phyloP scores from a whole-genome alignment of 1,140 invertebrate genomes.

The Drosophila rufa region DNA sequence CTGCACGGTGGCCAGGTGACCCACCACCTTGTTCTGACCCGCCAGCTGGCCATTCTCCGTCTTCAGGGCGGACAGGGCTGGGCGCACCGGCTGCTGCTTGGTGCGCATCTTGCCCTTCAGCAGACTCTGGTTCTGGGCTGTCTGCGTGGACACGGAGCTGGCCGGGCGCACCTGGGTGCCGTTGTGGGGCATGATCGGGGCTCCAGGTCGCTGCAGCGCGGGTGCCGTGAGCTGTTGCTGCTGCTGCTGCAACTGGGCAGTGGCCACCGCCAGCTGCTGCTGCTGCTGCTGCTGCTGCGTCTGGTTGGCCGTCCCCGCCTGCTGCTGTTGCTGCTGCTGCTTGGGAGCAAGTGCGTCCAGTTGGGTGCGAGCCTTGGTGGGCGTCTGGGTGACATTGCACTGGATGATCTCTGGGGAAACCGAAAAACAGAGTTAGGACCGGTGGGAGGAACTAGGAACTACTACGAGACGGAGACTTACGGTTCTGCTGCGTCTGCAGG shows the following conservation, averaged over 20 bases:
- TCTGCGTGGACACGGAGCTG: constrained; percentile 91
- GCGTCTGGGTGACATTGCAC: constrained; percentile 82
- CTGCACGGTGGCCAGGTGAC: constrained; percentile 45
- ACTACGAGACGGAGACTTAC: constrained; percentile 67
- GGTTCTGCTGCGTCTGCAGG: constrained; percentile 80
- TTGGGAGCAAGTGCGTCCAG: constrained; percentile 74
- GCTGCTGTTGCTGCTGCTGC: constrained; percentile 65
- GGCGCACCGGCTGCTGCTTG: constrained; percentile 86
- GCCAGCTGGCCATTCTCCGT: constrained; percentile 87
- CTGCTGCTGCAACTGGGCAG: constrained; percentile 64
- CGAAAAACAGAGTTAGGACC: not conserved
- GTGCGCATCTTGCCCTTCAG: constrained; percentile 81
- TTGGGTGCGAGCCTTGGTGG: constrained; percentile 69
- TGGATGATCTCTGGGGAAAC: constrained; percentile 76
- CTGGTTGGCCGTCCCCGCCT: constrained; percentile 36
- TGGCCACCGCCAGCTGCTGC: constrained; percentile 59
- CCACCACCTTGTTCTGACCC: constrained; percentile 86
- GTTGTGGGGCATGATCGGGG: constrained; percentile 87
- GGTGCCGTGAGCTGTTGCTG: constrained; percentile 62
- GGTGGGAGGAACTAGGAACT: too few relatives aligned
- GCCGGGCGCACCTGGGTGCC: constrained; percentile 89
- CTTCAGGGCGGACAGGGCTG: constrained; percentile 87
- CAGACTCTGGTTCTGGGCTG: constrained; percentile 86
- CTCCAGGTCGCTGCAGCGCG: constrained; percentile 61
- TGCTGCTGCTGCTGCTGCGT: constrained; percentile 47